Evolutionary conservation across 1,140 invertebrate genomes (phyloP).

Genomic region (Diorhabda sublineata): DNA sequence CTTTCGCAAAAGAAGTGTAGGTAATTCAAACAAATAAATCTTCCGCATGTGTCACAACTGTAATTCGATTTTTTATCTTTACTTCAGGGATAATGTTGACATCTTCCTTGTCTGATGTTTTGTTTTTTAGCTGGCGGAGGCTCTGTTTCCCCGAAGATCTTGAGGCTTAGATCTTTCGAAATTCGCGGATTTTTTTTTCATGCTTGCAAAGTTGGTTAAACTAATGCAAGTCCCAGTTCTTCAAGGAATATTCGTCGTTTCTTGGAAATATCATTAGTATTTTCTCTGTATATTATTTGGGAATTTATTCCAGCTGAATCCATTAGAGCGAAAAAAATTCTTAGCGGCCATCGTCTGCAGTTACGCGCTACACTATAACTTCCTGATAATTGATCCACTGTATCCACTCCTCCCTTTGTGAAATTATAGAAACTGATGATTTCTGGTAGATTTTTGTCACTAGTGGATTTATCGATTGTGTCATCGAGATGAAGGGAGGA

Average conservation of each 20-base stretch:
- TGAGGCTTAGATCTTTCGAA: not conserved
- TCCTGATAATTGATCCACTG: constrained; percentile 7
- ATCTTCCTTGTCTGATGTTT: not conserved
- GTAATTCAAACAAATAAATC: not conserved
- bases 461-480: not conserved
- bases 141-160: too few species aligned
- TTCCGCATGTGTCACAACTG: constrained; percentile 4
- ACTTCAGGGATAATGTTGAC: not conserved
- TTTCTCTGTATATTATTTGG: not conserved
- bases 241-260: not conserved
- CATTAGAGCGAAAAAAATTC: constrained; percentile 1
- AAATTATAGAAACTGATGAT: too few species aligned
- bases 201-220: not conserved
- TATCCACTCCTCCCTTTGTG: not conserved
- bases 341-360: constrained; percentile 7
- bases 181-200: not conserved
- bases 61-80: not conserved
- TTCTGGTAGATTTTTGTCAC: not conserved
- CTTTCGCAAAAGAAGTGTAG: too few species aligned
- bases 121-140: too few species aligned
- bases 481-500: not conserved
- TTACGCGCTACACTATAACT: constrained; percentile 9
- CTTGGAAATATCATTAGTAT: not conserved
- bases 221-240: not conserved
- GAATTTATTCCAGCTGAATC: not conserved